A percentile compares a stretch with the other conserved stretches of the same genome.
phyloP scores from a whole-genome alignment of 2,797 vertebrate genomes.

The Eupleurogrammus muticus region DNA sequence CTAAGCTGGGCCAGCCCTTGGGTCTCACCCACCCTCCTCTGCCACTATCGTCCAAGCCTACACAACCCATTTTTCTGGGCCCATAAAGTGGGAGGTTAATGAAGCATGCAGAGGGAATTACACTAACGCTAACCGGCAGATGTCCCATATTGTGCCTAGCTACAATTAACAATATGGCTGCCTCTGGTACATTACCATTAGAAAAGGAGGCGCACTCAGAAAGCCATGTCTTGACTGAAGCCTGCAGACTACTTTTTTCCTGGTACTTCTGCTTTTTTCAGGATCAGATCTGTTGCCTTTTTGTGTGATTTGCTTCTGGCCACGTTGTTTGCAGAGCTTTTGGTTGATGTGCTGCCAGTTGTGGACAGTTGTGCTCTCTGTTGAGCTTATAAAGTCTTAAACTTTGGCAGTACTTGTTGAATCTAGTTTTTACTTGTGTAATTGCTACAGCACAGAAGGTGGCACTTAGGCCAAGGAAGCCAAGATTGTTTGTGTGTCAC shows the following conservation, averaged over 20 bases:
- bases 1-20: constrained; percentile 66
- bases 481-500: constrained; percentile 75
- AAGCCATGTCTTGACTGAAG: constrained; percentile 85
- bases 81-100: constrained; percentile 89
- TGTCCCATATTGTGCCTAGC: constrained; percentile 86
- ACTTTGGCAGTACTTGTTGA: not conserved
- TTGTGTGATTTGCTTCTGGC: constrained; percentile 48
- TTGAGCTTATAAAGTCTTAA: not conserved
- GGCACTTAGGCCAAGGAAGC: constrained; percentile 35
- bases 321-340: constrained; percentile 32
- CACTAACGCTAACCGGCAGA: constrained; percentile 88
- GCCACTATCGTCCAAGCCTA: constrained; percentile 61
- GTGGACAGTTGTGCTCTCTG: constrained; percentile 38
- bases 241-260: constrained; percentile 66
- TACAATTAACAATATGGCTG: constrained; percentile 89
- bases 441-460: constrained; percentile 46
- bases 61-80: constrained; percentile 85
- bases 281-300: constrained; percentile 62
- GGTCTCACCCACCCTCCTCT: constrained; percentile 70
- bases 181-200: constrained; percentile 85
- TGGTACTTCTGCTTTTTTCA: constrained; percentile 48
- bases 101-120: constrained; percentile 92
- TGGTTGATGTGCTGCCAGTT: constrained; percentile 44
- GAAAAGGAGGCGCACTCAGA: constrained; percentile 83
- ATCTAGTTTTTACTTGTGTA: constrained; percentile 5